Base-by-base conservation (phyloP, 2,888 invertebrate species). In the Phaedon cochleariae region DNA sequence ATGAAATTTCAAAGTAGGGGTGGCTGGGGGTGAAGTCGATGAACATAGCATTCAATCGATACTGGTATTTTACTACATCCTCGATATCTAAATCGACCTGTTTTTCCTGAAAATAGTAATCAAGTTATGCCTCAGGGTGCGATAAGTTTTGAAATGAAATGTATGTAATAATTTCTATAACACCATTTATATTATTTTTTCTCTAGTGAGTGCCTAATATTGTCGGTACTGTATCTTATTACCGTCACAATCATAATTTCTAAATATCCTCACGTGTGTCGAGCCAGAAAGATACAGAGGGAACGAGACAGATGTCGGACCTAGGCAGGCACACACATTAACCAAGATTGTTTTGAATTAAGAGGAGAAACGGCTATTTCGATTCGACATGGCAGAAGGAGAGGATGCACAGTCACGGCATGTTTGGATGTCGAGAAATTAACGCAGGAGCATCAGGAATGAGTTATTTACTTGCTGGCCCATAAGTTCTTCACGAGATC, bases 301-400 rank as follows among this genome's bases (percentile, higher is more conserved):
- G 41, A 41, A 41, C 41, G 65, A 53, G 60, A 59, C 71, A 71
- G 65, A 69, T 70, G 70, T 72, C 67, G 67, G 70, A 65, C 65
- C 62, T 63, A 64, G 65, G 59, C 48, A 59, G 46, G 69, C 64
- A 73, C 26, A n/a, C 31, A 17, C 31, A 15, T 22, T 21, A 22
- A 37, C 72, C 75, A 72, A 77, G 75, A 77, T 72, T 76, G 78
- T 77, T 80, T 79, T 77, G 79, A 80, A 80, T 80, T 80, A 79
- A 77, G 74, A 77, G 78, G 80, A 80, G 78, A 79, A 79, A 80
- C 76, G 77, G 74, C 66, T 72, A 71, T 73, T 76, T 74, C 71
- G 72, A 78, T 77, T 73, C 74, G 74, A 74, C 70, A 70, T 75
- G 78, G 73, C 78, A 73, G 71, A 64, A 62, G 64, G 59, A 67